Base-by-base conservation (phyloP, 2,888 invertebrate genomes). In the Girardia tigrina region DNA sequence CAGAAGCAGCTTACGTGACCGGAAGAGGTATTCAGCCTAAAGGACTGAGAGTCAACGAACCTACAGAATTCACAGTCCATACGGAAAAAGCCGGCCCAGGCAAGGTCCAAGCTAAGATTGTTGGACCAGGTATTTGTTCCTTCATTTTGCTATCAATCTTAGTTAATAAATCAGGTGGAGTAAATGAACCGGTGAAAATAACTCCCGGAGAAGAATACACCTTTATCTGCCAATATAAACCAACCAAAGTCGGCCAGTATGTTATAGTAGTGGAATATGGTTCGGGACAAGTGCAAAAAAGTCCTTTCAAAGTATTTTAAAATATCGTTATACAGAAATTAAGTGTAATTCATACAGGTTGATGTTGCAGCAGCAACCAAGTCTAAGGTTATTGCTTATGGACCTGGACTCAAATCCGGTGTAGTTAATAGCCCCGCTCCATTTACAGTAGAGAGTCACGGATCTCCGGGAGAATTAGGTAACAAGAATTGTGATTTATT, bases 31-130 rank as follows among this genome's bases (percentile, higher is more conserved):
- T 92, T 56, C 89, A 90, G 81, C 88, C 90, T 0, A 88, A 88
- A 74, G 92, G 92, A 14, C 88, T 92, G 2, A 87, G 92, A 23
- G 89, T 91, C 0, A 88, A 89, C 75, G 92, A 92, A 81, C 88
- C 88, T 78, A 91, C 90, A 8, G 90, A 90, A 81, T 91, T 92
- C 82, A 88, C 88, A 80, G 89, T 92, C 74, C 87, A 88, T 80
- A 90, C 90, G 0, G 90, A 90, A 81, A 90, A 90, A 70, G 91
- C 91, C 77, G 91, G 91, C 27, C 89, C 90, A 82, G 91, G 90
- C 26, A 56, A 74, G 26, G 28, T 74, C 8, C 42, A 23, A 12
- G 74, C 56, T 2, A 74, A 74, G 26, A 56, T 74, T 26, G 26
- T 27, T 73, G 74, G 74, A n/a, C 74, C 74, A 8, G 74, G 74